Evolutionary conservation across 2,113 vertebrate species (phyloP).

Genomic region (Lophotis ruficrista): DNA sequence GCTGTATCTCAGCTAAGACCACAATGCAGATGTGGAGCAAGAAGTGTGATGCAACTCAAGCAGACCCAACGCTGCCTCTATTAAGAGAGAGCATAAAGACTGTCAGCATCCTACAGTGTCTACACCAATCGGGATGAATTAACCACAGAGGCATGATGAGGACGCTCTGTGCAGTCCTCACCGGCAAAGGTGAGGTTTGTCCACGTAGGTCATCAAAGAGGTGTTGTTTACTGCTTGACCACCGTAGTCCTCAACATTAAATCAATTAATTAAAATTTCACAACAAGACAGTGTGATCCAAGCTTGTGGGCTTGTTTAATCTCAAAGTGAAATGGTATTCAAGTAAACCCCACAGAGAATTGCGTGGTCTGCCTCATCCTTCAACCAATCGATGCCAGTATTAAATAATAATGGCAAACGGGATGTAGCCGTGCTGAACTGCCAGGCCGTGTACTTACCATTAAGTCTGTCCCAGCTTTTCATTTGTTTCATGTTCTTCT

Average conservation of each 20-base stretch:
- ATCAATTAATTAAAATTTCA: not conserved
- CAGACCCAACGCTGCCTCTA: not conserved
- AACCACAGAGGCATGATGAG: not conserved
- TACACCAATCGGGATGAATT: not conserved
- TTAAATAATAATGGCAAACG: conserved; percentile 29
- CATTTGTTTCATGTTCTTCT: conserved; percentile 51
- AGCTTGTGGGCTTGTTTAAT: not conserved
- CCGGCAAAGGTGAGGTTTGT: not conserved
- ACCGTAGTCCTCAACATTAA: not conserved
- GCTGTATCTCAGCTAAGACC: not conserved
- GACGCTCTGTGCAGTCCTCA: not conserved
- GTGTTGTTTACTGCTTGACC: not conserved
- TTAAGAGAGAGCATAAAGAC: not conserved
- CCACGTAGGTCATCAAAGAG: not conserved
- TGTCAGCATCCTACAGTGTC: not conserved
- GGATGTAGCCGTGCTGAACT: conserved; percentile 28
- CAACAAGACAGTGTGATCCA: not conserved
- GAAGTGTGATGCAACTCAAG: not conserved
- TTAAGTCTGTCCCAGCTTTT: conserved; percentile 35
- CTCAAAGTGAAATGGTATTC: not conserved
- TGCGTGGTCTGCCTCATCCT: conserved; percentile 23
- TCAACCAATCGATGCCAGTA: not conserved
- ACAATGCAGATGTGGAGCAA: not conserved
- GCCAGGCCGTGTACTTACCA: not conserved
- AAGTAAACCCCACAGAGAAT: not conserved